Evolutionary conservation across 2,888 invertebrate species (phyloP).

Genomic region (Cephalotes varians): DNA sequence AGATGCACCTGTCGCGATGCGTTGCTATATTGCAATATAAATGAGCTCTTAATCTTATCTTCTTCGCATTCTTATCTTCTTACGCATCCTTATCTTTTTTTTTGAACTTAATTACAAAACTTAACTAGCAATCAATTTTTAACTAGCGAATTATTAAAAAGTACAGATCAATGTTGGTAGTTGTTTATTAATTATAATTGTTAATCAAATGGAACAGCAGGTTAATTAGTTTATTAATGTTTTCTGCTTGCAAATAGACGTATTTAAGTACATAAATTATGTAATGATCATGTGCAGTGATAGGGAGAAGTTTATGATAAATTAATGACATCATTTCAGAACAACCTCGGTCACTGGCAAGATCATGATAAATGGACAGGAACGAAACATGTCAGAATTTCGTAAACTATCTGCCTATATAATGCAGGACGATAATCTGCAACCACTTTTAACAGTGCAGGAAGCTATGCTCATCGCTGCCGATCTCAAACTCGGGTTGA

Average conservation of each 20-base stretch:
- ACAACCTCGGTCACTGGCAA: slow-evolving; percentile 88
- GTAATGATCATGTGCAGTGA: neutral
- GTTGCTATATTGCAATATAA: neutral
- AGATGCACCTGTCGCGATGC: neutral
- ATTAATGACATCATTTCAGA: slow-evolving; percentile 53
- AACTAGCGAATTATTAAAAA: neutral
- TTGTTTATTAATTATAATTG: neutral
- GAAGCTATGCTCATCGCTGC: slow-evolving; percentile 96
- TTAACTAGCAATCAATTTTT: neutral
- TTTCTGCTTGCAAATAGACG: neutral
- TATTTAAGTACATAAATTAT: neutral
- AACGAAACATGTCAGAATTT: slow-evolving; percentile 89
- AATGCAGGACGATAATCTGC: slow-evolving; percentile 94
- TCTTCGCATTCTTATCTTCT: neutral
- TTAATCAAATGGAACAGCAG: neutral
- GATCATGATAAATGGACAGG: slow-evolving; percentile 91
- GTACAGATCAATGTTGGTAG: neutral
- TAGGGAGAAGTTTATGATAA: neutral
- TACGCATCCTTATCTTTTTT: neutral
- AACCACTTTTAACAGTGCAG: slow-evolving; percentile 93
- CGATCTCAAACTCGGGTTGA: slow-evolving; percentile 93
- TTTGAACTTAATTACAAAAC: neutral
- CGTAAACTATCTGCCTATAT: slow-evolving; percentile 90
- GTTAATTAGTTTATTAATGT: neutral
- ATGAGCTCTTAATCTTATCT: slow-evolving; percentile 18